These are phyloP conservation scores for Felis catus DNA, from an alignment of 2,113 vertebrate genomes.

Conservation along the genomic window DNA sequence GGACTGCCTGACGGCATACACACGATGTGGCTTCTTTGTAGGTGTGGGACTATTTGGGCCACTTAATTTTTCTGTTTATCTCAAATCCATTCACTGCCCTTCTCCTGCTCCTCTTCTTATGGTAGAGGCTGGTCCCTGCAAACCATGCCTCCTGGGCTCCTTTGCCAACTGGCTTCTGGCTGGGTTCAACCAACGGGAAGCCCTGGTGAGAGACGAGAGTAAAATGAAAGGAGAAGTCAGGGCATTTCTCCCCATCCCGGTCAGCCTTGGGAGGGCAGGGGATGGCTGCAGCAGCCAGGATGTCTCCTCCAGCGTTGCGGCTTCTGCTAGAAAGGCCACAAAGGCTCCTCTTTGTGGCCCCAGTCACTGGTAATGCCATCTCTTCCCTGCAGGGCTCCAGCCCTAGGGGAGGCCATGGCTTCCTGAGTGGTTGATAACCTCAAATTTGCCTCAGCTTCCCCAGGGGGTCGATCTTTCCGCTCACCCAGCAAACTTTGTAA, in stretches of 20 bases:
- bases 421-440: not conserved
- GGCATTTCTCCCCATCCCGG: not conserved
- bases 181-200: not conserved
- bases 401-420: not conserved
- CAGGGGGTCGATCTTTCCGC: not conserved
- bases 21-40: not conserved
- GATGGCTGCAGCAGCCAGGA: not conserved
- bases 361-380: not conserved
- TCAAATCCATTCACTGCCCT: not conserved
- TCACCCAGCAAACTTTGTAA: not conserved
- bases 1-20: not conserved
- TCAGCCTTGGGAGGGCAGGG: not conserved
- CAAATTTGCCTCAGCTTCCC: not conserved
- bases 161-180: not conserved
- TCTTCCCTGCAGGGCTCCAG: not conserved
- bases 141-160: not conserved
- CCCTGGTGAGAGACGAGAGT: not conserved
- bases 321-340: not conserved
- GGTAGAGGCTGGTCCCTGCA: not conserved
- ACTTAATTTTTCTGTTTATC: not conserved
- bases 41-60: not conserved
- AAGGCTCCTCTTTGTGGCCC: not conserved
- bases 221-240: not conserved
- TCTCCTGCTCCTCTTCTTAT: not conserved
- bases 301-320: not conserved